Percentiles rank a stretch among this genome's conserved stretches.
Evolutionary conservation across 2,113 vertebrate species (phyloP).

Genomic region (Martes martes): DNA sequence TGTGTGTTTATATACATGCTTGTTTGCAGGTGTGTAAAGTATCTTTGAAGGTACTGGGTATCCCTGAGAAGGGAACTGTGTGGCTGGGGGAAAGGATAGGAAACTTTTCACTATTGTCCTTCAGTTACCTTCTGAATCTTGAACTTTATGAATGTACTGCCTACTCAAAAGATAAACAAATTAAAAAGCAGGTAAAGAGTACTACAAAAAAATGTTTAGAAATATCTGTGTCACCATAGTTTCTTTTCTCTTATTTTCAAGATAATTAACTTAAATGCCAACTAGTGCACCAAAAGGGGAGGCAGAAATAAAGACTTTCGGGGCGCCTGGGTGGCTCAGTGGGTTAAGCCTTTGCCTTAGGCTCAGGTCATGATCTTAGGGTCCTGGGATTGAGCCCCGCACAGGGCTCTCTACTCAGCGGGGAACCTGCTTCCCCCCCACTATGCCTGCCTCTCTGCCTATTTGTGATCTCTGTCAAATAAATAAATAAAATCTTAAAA

Average conservation of each 20-base stretch:
- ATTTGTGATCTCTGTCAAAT: no score
- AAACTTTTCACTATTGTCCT: background rate
- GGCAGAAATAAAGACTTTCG: background rate
- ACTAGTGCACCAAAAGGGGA: background rate
- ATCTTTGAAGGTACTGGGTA: background rate
- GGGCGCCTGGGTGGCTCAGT: no score
- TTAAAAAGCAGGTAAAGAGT: background rate
- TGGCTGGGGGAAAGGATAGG: background rate
- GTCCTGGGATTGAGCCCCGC: no score
- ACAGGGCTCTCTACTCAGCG: no score
- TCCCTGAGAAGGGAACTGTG: background rate
- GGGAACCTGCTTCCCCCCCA: no score
- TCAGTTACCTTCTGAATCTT: background rate
- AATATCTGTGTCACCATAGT: background rate
- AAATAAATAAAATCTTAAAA: no score
- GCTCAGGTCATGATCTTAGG: no score
- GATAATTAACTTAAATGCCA: background rate
- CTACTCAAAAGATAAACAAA: background rate
- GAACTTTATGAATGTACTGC: background rate
- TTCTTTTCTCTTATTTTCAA: background rate
- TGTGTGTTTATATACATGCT: background rate
- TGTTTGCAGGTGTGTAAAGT: background rate
- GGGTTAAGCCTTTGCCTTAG: no score
- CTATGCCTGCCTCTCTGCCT: no score
- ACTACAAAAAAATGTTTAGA: conserved; percentile 3